These are phyloP conservation scores for Antheraea pernyi DNA, from an alignment of 1,140 invertebrate species.

Conservation along the genomic window DNA sequence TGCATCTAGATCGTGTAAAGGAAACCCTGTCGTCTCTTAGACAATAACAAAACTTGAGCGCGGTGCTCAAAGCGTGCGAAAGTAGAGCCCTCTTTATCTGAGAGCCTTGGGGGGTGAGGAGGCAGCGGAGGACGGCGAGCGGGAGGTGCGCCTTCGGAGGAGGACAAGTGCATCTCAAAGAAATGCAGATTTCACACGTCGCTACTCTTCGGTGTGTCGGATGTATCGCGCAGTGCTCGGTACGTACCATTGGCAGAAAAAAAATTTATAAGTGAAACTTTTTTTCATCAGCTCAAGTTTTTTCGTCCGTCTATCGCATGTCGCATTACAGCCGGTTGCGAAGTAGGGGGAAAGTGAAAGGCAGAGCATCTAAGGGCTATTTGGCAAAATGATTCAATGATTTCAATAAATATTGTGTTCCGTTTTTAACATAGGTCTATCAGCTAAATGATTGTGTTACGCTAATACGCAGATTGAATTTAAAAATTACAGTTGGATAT, in stretches of 20 bases:
- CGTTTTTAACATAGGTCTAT: too few species aligned
- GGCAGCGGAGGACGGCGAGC: slow-evolving; percentile 11
- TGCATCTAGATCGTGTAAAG: background rate
- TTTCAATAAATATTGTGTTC: too few species aligned
- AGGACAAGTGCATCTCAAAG: slow-evolving; percentile 77
- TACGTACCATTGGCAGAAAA: slow-evolving; percentile 39
- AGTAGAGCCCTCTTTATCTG: slow-evolving; percentile 71
- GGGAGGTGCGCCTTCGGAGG: slow-evolving; percentile 23
- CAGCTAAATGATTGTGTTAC: too few species aligned
- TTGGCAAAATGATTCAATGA: too few species aligned
- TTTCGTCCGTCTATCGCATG: too few species aligned
- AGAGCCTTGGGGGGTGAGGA: slow-evolving; percentile 41
- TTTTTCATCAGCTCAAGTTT: too few species aligned
- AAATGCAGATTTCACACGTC: slow-evolving; percentile 79
- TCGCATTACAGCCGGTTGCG: too few species aligned
- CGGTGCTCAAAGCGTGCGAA: slow-evolving; percentile 69
- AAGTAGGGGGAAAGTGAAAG: too few species aligned
- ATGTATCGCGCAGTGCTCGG: slow-evolving; percentile 53
- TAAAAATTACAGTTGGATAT: too few species aligned
- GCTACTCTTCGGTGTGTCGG: slow-evolving; percentile 72
- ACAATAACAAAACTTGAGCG: slow-evolving; percentile 58
- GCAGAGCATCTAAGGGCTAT: too few species aligned
- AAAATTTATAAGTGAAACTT: background rate
- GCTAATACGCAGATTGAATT: too few species aligned
- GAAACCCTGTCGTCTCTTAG: background rate